Evolutionary conservation across 2,888 invertebrate species (phyloP).

Genomic region (Pyrochroa serraticornis): DNA sequence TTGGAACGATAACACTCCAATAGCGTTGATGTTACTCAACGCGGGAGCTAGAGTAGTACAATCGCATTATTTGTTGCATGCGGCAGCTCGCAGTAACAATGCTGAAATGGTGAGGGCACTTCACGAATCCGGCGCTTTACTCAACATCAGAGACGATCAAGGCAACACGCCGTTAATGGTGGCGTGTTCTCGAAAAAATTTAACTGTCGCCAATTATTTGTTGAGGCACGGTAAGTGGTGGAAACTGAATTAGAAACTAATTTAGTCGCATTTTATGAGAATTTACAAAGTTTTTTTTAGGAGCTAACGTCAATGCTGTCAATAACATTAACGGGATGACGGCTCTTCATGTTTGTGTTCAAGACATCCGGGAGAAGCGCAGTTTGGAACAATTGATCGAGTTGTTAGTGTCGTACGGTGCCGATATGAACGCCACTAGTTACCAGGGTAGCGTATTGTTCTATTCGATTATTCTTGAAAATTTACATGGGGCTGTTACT

Average conservation of each 20-base stretch:
- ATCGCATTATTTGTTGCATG: conserved; percentile 72
- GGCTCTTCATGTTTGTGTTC: conserved; percentile 69
- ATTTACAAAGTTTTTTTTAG: too few species aligned
- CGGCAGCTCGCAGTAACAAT: conserved; percentile 69
- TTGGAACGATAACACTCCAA: conserved; percentile 65
- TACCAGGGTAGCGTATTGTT: conserved; percentile 57
- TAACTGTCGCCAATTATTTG: conserved; percentile 61
- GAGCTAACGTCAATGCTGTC: conserved; percentile 51
- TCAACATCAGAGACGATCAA: conserved; percentile 68
- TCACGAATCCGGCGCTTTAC: conserved; percentile 63
- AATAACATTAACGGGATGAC: conserved; percentile 55
- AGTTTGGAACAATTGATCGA: conserved; percentile 63
- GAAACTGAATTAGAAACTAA: too few species aligned
- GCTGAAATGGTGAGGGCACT: conserved; percentile 65
- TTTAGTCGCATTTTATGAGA: too few species aligned
- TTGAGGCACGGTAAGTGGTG: conserved; percentile 62
- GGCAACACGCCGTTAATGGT: conserved; percentile 74
- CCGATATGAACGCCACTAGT: conserved; percentile 52
- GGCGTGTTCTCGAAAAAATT: conserved; percentile 57
- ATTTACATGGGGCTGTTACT: conserved; percentile 61
- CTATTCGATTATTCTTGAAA: conserved; percentile 57
- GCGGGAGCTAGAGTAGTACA: conserved; percentile 74
- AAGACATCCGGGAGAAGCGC: conserved; percentile 60
- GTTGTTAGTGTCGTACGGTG: conserved; percentile 50
- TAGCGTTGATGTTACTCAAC: conserved; percentile 65